These are phyloP conservation scores for Pristionchus fissidentatus DNA, from an alignment of 2,888 invertebrate genomes.

Conservation along the genomic window DNA sequence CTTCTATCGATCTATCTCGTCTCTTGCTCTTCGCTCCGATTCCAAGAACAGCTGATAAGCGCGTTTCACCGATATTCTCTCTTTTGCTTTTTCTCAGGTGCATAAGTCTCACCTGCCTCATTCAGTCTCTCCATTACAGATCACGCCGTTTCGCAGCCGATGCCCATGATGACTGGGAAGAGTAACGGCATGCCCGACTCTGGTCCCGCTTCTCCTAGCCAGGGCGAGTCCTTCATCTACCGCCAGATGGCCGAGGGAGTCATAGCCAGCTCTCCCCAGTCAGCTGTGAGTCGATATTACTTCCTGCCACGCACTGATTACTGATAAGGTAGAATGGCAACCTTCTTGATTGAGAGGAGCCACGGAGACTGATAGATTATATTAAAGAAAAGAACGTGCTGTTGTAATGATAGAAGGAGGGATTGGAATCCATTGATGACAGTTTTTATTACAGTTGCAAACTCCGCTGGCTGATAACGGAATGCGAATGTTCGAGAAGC, in stretches of 20 bases:
- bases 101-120: background rate
- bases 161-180: conserved; percentile 23
- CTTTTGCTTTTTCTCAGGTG: background rate
- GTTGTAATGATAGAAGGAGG: background rate
- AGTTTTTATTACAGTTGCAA: conserved; percentile 35
- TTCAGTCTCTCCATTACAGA: conserved; percentile 5
- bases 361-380: background rate
- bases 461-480: conserved; percentile 45
- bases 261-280: conserved; percentile 46
- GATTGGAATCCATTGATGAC: background rate
- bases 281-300: conserved; percentile 28
- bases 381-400: background rate
- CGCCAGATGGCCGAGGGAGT: conserved; percentile 35
- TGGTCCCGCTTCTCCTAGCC: conserved; percentile 37
- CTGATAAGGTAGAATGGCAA: background rate
- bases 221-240: conserved; percentile 17
- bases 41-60: conserved; percentile 37
- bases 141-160: conserved; percentile 47
- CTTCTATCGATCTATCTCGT: background rate
- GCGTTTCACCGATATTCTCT: background rate
- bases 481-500: conserved; percentile 29
- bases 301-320: background rate
- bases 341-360: background rate
- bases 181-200: conserved; percentile 22
- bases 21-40: background rate